Conservation (phyloP, 1,140 invertebrate species). For the Apis florea region DNA sequence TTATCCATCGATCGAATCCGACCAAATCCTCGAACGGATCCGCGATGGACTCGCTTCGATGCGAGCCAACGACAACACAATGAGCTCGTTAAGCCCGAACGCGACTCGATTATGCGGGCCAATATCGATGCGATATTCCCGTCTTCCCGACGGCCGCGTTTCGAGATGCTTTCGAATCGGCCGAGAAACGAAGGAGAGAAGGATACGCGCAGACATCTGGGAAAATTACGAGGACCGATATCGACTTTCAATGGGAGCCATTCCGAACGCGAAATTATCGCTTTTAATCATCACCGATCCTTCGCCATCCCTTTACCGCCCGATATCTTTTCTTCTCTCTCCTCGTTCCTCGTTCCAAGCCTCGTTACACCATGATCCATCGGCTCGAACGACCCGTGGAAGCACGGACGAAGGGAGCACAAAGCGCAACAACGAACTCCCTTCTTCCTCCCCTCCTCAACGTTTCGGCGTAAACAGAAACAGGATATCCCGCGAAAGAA, state of each 20-base stretch:
- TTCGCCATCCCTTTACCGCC: not conserved
- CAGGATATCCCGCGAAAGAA: conserved; percentile 26
- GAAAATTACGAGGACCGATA: not conserved
- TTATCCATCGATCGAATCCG: conserved; percentile 29
- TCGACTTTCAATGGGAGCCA: conserved; percentile 1
- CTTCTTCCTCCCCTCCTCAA: not conserved
- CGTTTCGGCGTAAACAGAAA: conserved; percentile 24
- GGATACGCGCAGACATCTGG: not conserved
- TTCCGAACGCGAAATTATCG: not conserved
- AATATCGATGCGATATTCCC: conserved; percentile 20
- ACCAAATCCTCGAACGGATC: not conserved
- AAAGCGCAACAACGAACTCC: not conserved
- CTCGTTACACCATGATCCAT: not conserved
- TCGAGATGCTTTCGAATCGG: not conserved
- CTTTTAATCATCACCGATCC: conserved; percentile 9
- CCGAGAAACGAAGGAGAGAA: not conserved
- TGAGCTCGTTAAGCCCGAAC: conserved; percentile 45
- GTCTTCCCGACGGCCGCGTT: not conserved
- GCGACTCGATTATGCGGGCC: conserved; percentile 34
- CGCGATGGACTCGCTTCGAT: conserved; percentile 15
- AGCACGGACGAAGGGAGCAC: not conserved
- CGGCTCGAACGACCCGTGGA: not conserved
- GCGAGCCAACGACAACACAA: conserved; percentile 10
- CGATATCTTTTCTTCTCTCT: too few relatives aligned
- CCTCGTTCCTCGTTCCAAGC: not conserved